A percentile compares a stretch with the other conserved stretches of the same genome.
Conservation (phyloP, 2,888 invertebrate genomes). For the Agrochola circellaris region DNA sequence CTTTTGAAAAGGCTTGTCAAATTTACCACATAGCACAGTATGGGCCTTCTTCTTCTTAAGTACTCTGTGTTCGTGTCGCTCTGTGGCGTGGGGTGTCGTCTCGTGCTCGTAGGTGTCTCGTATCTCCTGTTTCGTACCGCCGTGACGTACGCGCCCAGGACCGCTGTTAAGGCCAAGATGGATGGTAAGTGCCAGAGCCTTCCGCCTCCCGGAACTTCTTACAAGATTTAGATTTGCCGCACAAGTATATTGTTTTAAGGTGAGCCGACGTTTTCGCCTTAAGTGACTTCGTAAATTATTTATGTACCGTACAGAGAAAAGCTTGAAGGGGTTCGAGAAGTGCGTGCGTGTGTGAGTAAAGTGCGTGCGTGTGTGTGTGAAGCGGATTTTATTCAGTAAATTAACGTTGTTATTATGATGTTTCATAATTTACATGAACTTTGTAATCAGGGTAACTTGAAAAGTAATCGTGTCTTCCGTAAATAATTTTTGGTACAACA, state of each 20-base stretch:
- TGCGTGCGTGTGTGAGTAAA: neutral
- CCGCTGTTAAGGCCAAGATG: conserved; percentile 53
- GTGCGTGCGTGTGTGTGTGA: neutral
- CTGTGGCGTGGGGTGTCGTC: conserved; percentile 7
- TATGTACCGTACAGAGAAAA: conserved; percentile 36
- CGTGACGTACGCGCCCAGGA: conserved; percentile 19
- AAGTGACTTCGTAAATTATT: conserved; percentile 58
- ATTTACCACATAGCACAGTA: neutral
- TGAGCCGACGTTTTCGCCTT: conserved; percentile 36
- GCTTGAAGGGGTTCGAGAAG: conserved; percentile 24
- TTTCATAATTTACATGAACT: conserved; percentile 33
- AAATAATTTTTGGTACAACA: conserved; percentile 10
- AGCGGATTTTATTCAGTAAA: conserved; percentile 22
- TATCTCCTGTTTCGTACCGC: conserved; percentile 9
- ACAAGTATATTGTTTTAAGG: conserved; percentile 57
- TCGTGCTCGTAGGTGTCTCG: conserved; percentile 12
- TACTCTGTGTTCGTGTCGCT: neutral
- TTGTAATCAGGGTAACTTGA: conserved; percentile 29
- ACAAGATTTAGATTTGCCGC: conserved; percentile 49
- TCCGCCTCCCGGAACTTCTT: conserved; percentile 21
- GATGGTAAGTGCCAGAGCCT: conserved; percentile 45
- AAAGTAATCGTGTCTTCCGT: conserved; percentile 24
- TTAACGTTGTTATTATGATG: conserved; percentile 35
- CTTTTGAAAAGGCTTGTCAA: neutral
- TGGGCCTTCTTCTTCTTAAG: neutral